A percentile compares a stretch with the other conserved stretches of the same genome.
phyloP scores from a whole-genome alignment of 2,113 vertebrate species.

The Pleuronectes platessa region DNA sequence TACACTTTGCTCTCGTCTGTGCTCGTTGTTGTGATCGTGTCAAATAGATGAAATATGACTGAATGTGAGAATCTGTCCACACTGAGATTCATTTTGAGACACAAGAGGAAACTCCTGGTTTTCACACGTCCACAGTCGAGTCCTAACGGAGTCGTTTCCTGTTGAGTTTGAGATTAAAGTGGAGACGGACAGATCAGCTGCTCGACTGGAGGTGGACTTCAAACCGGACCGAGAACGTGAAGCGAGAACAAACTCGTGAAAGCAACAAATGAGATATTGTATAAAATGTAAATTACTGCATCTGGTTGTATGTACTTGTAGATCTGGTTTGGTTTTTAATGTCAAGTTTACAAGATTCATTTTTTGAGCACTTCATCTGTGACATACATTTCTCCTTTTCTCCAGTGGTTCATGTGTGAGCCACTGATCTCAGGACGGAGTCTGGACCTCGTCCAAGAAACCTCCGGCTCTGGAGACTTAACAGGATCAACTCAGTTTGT shows the following conservation, averaged over 20 bases:
- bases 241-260: background rate
- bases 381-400: too few species aligned
- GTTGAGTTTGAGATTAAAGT: background rate
- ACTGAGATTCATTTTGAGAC: background rate
- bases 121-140: background rate
- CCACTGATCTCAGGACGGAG: too few species aligned
- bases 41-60: background rate
- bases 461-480: too few species aligned
- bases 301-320: background rate
- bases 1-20: background rate
- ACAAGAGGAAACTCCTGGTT: conserved; percentile 3
- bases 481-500: too few species aligned
- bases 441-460: too few species aligned
- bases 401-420: too few species aligned
- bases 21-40: background rate
- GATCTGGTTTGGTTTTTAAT: background rate
- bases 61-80: background rate
- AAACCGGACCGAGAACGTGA: background rate
- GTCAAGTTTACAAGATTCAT: background rate
- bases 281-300: background rate
- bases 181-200: background rate
- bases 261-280: background rate
- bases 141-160: background rate
- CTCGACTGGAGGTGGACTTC: background rate
- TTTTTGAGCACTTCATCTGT: too few species aligned